A percentile compares a stretch with the other conserved stretches of the same genome.
These are phyloP conservation scores for Aporophyla lueneburgensis DNA, from an alignment of 2,888 invertebrate genomes.

Conservation along the genomic window DNA sequence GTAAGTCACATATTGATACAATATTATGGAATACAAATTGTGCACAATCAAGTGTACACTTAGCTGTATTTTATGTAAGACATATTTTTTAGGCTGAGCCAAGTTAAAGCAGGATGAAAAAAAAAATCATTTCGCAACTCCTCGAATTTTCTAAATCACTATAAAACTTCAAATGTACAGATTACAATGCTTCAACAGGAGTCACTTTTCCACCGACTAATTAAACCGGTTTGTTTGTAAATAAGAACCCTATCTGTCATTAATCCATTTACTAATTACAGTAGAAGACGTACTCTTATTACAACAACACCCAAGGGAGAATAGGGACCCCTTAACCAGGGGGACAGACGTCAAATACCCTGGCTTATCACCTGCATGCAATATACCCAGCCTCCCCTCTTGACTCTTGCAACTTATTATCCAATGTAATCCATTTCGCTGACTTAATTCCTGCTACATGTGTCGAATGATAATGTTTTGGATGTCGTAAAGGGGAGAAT, in stretches of 20 bases:
- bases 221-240: not conserved
- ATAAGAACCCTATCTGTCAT: conserved; percentile 13
- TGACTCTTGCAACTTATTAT: conserved; percentile 54
- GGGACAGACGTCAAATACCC: conserved; percentile 40
- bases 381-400: conserved; percentile 45
- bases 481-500: conserved; percentile 37
- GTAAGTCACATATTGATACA: not conserved
- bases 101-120: not conserved
- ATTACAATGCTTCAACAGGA: not conserved
- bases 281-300: conserved; percentile 35
- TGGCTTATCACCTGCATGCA: conserved; percentile 62
- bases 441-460: conserved; percentile 59
- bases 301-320: conserved; percentile 46
- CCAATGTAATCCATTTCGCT: conserved; percentile 52
- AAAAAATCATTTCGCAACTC: too few relatives aligned
- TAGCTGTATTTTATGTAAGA: not conserved
- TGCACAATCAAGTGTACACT: not conserved
- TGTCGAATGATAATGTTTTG: conserved; percentile 49
- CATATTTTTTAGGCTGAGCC: not conserved
- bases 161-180: not conserved
- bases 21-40: not conserved
- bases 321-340: conserved; percentile 16
- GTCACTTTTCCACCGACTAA: not conserved
- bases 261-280: conserved; percentile 44
- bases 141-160: not conserved